phyloP scores from a whole-genome alignment of 2,797 vertebrate genomes.

The Parotocinclus haroldoi region DNA sequence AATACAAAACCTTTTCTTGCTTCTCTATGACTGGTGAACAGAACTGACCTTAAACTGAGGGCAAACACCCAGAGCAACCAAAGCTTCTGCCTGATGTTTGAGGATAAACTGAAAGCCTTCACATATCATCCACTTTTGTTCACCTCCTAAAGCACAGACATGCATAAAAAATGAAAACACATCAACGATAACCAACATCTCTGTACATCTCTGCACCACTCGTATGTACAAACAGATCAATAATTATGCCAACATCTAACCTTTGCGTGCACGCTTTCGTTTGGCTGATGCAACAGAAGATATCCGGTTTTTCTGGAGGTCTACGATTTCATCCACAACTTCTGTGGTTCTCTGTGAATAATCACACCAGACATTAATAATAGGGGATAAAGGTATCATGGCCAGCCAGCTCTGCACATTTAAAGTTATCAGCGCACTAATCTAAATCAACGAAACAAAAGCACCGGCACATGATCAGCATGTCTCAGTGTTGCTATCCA shows the following conservation, averaged over 20 bases:
- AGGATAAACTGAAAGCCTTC: constrained; percentile 92
- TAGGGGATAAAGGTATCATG: too few species aligned
- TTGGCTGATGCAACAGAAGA: constrained; percentile 61
- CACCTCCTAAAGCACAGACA: constrained; percentile 62
- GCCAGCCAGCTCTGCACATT: too few species aligned
- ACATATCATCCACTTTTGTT: constrained; percentile 79
- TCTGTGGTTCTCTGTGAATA: constrained; percentile 76
- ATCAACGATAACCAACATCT: neutral
- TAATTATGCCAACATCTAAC: constrained; percentile 62
- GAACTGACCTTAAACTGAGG: constrained; percentile 76
- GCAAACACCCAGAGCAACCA: constrained; percentile 76
- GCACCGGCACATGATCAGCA: too few species aligned
- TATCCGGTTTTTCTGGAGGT: constrained; percentile 54
- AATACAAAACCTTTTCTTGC: too few species aligned
- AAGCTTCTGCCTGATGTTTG: constrained; percentile 80
- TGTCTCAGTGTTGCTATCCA: too few species aligned
- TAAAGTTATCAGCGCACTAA: too few species aligned
- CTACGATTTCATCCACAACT: constrained; percentile 50
- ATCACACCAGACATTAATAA: neutral
- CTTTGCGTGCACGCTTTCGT: constrained; percentile 52
- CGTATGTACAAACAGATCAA: neutral
- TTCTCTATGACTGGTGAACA: too few species aligned
- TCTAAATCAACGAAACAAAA: too few species aligned
- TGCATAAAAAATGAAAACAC: neutral
- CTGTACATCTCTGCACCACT: neutral